phyloP scores from a whole-genome alignment of 1,140 invertebrate genomes.

The Caenorhabditis latens region DNA sequence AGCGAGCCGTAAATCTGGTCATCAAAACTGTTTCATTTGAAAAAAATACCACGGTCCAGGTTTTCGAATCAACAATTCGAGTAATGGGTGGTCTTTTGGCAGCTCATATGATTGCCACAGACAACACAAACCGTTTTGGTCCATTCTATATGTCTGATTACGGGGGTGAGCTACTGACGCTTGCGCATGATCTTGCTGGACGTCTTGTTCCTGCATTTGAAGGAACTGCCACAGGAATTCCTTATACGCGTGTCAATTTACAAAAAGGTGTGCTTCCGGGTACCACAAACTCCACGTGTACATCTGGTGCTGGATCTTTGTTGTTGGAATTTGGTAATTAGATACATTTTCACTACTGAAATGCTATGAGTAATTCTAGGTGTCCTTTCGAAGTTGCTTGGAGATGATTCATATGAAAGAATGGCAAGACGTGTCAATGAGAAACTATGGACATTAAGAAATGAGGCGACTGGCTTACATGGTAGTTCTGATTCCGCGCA shows the following conservation, averaged over 20 bases:
- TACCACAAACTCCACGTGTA: slow-evolving; percentile 82
- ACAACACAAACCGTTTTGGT: slow-evolving; percentile 82
- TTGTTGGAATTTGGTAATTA: slow-evolving; percentile 82
- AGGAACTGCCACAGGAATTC: slow-evolving; percentile 81
- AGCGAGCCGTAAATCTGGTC: slow-evolving; percentile 82
- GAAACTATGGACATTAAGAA: slow-evolving; percentile 81
- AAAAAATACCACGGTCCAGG: slow-evolving; percentile 83
- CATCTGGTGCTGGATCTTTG: slow-evolving; percentile 83
- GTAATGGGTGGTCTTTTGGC: slow-evolving; percentile 83
- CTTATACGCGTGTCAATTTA: slow-evolving; percentile 83
- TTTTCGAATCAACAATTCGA: slow-evolving; percentile 84
- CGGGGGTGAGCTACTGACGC: slow-evolving; percentile 81
- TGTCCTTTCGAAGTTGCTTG: slow-evolving; percentile 71
- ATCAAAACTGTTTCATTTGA: slow-evolving; percentile 82
- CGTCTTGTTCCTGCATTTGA: slow-evolving; percentile 83
- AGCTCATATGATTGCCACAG: slow-evolving; percentile 83
- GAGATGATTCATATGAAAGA: slow-evolving; percentile 82
- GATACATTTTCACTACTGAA: neutral
- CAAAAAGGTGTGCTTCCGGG: slow-evolving; percentile 80
- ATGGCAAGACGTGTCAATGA: slow-evolving; percentile 81
- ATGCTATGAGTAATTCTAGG: neutral
- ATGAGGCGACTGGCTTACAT: slow-evolving; percentile 82
- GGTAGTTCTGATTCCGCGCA: slow-evolving; percentile 78
- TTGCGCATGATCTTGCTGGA: slow-evolving; percentile 82
- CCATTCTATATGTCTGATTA: slow-evolving; percentile 81